These are phyloP conservation scores for Rostratula benghalensis DNA, from an alignment of 2,113 vertebrate genomes.

Conservation along the genomic window DNA sequence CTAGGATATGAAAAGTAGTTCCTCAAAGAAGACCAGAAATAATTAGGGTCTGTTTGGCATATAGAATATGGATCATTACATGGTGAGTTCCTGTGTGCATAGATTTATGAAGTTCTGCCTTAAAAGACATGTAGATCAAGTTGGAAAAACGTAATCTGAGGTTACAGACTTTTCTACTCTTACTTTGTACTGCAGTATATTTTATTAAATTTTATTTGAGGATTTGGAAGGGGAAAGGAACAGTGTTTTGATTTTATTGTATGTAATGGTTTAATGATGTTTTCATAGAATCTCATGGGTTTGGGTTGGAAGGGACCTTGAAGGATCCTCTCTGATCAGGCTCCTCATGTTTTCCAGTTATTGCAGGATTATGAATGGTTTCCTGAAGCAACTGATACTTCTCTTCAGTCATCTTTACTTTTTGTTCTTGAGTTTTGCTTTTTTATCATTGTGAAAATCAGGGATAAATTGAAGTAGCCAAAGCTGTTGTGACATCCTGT, in stretches of 20 bases:
- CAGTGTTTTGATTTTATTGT: background rate
- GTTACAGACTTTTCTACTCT: background rate
- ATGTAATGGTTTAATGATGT: background rate
- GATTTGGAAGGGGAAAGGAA: background rate
- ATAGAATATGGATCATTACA: background rate
- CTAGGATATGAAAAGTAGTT: background rate
- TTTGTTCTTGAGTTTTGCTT: background rate
- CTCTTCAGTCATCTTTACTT: background rate
- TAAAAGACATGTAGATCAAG: background rate
- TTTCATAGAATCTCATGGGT: background rate
- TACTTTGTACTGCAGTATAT: background rate
- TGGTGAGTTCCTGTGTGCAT: background rate
- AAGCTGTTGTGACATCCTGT: background rate
- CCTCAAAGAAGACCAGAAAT: background rate
- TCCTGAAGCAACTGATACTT: background rate
- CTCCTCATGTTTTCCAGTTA: background rate
- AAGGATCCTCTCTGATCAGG: background rate
- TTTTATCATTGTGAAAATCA: background rate
- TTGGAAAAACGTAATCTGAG: background rate
- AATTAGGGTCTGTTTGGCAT: background rate
- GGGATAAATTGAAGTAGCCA: background rate
- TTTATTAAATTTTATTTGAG: background rate
- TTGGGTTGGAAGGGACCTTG: background rate
- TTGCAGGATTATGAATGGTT: background rate
- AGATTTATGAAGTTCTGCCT: background rate